Base-by-base conservation (phyloP, 2,113 vertebrate species). In the Dissostichus mawsoni region DNA sequence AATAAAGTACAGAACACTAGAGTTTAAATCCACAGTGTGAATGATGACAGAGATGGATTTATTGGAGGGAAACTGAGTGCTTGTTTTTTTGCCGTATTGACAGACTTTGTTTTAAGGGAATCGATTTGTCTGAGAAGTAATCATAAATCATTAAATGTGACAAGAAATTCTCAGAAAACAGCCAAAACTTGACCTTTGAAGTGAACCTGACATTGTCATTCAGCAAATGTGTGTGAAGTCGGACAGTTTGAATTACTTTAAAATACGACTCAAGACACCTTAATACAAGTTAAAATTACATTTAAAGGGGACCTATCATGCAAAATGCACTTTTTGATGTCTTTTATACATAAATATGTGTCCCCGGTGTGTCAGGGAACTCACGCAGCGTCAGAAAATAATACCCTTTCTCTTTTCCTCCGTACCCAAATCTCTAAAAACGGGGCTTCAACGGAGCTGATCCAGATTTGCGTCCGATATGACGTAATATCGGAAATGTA, bases 141-240 rank as follows among this genome's bases (percentile, higher is more conserved):
- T 85, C 87, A 77, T 90, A 58, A 69, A 82, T 87, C 81, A 89
- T 84, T 90, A 70, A 90, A 66, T 17, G 29, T 10, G 51, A 41
- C 52, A 55, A 77, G 69, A 86, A 81, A 74, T 82, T 78, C 41
- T 77, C 47, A 50, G 56, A 80, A 83, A 82, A 69, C 69, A 69
- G 50, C 44, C 41, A 62, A 45, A 63, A 65, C 45, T 56, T 69
- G 59, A 79, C 74, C 78, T 74, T 58, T 85, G 64, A 59, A 59
- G n/a, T 51, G 50, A 80, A 69, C 68, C 16, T 25, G 58, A 78
- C 18, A 36, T 4, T 68, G 20, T 56, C 18, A 41, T 53, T 72
- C 48, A 67, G 48, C 76, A 74, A 8, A 69, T 47, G 8, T 56
- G 6, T 18, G n/a, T 36, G 41, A 62, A 63, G 6, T 17, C 47